Base-by-base conservation (phyloP, 2,888 invertebrate species). In the Napeogenes sylphis region DNA sequence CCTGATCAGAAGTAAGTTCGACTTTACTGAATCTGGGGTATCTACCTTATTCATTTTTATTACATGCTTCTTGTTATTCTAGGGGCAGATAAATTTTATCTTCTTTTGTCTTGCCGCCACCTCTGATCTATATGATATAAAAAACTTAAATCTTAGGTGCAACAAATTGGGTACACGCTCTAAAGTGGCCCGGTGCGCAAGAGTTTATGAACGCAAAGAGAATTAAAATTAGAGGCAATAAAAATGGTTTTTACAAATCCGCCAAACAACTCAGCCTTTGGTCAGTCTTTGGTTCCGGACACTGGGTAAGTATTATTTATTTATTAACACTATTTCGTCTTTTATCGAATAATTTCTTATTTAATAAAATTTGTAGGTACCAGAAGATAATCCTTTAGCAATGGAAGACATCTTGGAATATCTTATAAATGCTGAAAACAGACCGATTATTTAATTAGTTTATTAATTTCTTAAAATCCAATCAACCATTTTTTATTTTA, bases 311-410 rank as follows among this genome's bases (percentile, higher is more conserved):
- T 61, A 30, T 21, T 38, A 38, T 59, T n/a, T 38, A 42, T 2
- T 42, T 42, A 3, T 10, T 10, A 42, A 10, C 42, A 42, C 21
- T 21, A 21, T 21, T 21, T 21, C 21, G 21, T 21, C 21, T 21
- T 21, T 1, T 21, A 21, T 21, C 21, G 1, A 1, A 21, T 21
- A 21, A 21, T 21, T 21, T 21, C 21, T 21, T 21, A 21, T 21
- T 21, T 21, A 21, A 21, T 21, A 21, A 21, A 21, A 21, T 21
- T 21, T 21, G 21, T 67, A 89, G 89, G 82, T 89, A 3, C 90
- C 90, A 2, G 87, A 90, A 79, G 90, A 90, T 62, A 89, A 87
- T 60, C 88, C 90, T 45, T 77, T 70, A 55, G 90, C 89, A n/a
- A 90, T 90, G 90, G 78, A 82, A 62, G 82, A 87, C 35, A 86